These are phyloP conservation scores for Maniola hyperantus DNA, from an alignment of 2,888 invertebrate genomes.

Conservation along the genomic window DNA sequence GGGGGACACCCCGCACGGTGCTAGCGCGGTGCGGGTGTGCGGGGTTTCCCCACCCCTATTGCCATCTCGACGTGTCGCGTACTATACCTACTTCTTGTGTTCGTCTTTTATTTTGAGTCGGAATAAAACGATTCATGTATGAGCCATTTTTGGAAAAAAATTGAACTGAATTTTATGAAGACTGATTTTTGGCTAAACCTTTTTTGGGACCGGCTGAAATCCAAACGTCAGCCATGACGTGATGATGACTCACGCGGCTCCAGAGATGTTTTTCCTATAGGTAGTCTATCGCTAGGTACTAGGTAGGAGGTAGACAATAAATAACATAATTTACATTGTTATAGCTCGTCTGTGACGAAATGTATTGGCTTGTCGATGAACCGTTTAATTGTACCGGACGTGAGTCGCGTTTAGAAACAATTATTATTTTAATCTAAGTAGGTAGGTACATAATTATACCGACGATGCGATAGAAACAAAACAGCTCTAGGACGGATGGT, in stretches of 20 bases:
- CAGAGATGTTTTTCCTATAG: neutral
- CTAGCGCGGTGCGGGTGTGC: no score
- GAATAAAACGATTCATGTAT: no score
- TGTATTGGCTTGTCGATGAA: constrained; percentile 25
- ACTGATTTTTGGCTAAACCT: no score
- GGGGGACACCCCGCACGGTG: no score
- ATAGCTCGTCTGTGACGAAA: constrained; percentile 23
- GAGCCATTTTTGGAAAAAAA: no score
- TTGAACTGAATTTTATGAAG: no score
- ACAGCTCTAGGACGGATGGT: neutral
- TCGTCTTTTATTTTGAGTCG: no score
- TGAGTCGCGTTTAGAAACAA: constrained; percentile 5
- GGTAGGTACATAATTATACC: neutral
- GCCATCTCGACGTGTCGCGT: no score
- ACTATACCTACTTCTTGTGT: no score
- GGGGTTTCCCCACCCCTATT: no score
- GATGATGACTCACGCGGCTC: neutral
- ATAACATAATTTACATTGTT: constrained; percentile 13
- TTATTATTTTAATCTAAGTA: neutral
- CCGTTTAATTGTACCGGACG: constrained; percentile 33
- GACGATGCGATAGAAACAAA: neutral
- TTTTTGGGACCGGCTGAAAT: neutral
- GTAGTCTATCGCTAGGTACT: neutral
- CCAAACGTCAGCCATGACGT: neutral
- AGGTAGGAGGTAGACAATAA: neutral